Evolutionary conservation across 1,140 invertebrate species (phyloP), one percentile per base, ranked within the genome.

Genomic region (Drosophila sp.): DNA sequence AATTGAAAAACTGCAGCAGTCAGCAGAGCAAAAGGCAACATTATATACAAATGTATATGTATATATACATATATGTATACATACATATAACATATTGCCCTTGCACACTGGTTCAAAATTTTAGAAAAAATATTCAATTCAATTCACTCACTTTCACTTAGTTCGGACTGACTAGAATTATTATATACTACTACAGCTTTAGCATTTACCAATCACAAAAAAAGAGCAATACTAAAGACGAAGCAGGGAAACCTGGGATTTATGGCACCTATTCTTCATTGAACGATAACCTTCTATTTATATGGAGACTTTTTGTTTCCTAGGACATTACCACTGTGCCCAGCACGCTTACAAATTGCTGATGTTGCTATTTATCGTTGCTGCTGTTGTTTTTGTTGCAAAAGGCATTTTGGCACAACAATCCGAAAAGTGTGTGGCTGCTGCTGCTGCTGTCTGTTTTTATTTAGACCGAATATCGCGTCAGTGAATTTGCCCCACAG

Each of bases 1-100:
- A 87, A 84, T 80, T 58, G 71, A 78, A 72, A 86, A 72, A 83
- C 54, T 85, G 75, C 76, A 74, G 71, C 67, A 85, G 69, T 71
- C 74, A 76, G 67, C 57, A 80, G 80, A 76, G 83, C 66, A 76
- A 60, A 55, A 38, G 50, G 40, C 41, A 67, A 44, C 40, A 61
- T 58, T 41, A 66, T 44, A 44, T 70, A 73, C 50, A 77, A 82
- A 75, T 71, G 60, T 67, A 78, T 73, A 70, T 74, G 25, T 70
- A 30, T 38, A 8, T 50, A 54, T 47, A 47, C 2, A 25, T 47
- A 2, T 23, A 47, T 47, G 7, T 6, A 41, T 41, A 56, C 27
- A 27, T 41, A 60, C 32, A 25, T 50, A 67, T 66, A 65, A 57
- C 70, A 33, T 63, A 60, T 79, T 76, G 60, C 62, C 58, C 63